Evolutionary conservation across 1,140 invertebrate species (phyloP).

Genomic region (Vanessa tameamea): DNA sequence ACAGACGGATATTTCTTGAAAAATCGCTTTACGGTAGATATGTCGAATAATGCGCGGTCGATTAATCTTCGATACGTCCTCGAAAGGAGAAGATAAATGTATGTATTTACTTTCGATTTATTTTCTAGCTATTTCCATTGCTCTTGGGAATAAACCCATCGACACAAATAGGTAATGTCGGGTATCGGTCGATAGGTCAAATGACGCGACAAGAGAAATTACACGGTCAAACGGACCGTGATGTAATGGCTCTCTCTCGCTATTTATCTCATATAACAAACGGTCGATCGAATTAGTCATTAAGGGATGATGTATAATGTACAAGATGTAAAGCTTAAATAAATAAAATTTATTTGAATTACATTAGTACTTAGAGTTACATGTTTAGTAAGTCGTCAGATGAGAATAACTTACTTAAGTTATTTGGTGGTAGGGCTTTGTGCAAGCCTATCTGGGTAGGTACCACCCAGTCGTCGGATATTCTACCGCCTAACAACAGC

Average conservation of each 20-base stretch:
- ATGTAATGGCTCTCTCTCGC: slow-evolving; percentile 26
- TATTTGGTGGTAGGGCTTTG: too few relatives aligned
- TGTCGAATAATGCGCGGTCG: too few relatives aligned
- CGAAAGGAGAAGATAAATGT: neutral
- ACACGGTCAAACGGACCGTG: slow-evolving; percentile 31
- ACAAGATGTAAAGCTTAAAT: too few relatives aligned
- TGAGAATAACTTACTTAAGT: too few relatives aligned
- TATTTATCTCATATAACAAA: slow-evolving; percentile 12
- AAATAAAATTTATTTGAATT: too few relatives aligned
- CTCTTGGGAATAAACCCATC: slow-evolving; percentile 20
- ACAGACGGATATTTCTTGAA: too few relatives aligned
- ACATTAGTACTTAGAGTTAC: too few relatives aligned
- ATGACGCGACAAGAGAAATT: slow-evolving; percentile 25
- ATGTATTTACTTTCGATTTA: neutral
- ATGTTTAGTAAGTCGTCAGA: neutral
- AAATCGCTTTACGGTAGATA: too few relatives aligned
- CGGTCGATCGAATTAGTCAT: slow-evolving; percentile 14
- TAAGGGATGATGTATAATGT: neutral
- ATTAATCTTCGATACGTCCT: too few relatives aligned
- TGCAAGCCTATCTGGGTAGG: too few relatives aligned
- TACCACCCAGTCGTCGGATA: too few relatives aligned
- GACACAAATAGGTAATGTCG: slow-evolving; percentile 13
- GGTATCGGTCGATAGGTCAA: slow-evolving; percentile 35
- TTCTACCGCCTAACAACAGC: too few relatives aligned
- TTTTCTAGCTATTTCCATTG: slow-evolving; percentile 11